Evolutionary conservation across 2,888 invertebrate genomes (phyloP), one percentile per base, ranked within the genome.

Genomic region (Alloplasta piceator): DNA sequence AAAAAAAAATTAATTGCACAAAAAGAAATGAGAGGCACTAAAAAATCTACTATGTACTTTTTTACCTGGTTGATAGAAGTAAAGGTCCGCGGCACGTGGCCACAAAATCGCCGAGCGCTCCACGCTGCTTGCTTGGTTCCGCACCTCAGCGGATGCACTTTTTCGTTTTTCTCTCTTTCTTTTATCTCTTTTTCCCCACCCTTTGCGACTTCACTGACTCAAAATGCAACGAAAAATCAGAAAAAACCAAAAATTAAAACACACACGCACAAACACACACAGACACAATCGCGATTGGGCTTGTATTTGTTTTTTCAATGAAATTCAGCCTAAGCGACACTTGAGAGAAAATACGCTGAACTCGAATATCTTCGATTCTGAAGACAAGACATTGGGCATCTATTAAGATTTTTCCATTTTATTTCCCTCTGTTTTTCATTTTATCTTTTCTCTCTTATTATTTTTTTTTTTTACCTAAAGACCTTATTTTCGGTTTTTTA

Each of bases 51-150:
- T 14, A 50, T 48, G 38, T 26, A 41, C 5, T 14, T 43, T 12
- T 50, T 43, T 91, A 91, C 91, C 91, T 91, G 91, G 90, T 73
- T 90, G 91, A 87, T 91, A 91, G 83, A 89, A 87, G 86, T 88
- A 90, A 71, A 91, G 89, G 87, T 91, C 91, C 90, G 90, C 91
- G 89, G 90, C 90, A 76, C 91, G 91, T 90, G 91, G 91, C 91
- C 91, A 91, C 90, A 90, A 85, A 83, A 91, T 89, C 91, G 89
- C 87, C 86, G 91, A 89, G 89, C 87, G 90, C 91, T 92, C 91
- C 91, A 91, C 91, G 90, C 90, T 92, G 91, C 87, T 87, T 88
- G 88, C 82, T 89, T 89, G 81, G 86, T 87, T 91, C 90, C 91
- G 91, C 90, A 88, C 87, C 83, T 84, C 84, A 87, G 91, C 91